These are phyloP conservation scores for Augochlorella aurata DNA, from an alignment of 2,888 invertebrate genomes.

Conservation along the genomic window DNA sequence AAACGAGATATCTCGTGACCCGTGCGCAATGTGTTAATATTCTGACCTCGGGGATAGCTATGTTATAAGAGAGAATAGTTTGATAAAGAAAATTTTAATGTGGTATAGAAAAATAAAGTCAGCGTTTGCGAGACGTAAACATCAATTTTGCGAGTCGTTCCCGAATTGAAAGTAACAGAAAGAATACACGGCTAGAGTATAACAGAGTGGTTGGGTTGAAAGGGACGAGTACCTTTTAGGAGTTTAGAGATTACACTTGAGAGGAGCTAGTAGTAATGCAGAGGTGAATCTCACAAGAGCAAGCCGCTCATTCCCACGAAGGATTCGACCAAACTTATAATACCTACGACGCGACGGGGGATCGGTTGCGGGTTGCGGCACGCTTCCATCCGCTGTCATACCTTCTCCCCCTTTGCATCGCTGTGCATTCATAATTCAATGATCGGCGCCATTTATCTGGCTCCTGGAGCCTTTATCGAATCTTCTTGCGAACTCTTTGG, in stretches of 20 bases:
- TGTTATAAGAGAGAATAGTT: too few relatives aligned
- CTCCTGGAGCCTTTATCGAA: background rate
- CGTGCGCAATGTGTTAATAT: too few relatives aligned
- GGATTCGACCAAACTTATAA: constrained; percentile 79
- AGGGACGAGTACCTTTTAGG: constrained; percentile 78
- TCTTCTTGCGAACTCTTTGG: background rate
- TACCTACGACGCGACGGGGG: constrained; percentile 69
- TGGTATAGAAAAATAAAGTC: too few relatives aligned
- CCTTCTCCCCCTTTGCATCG: constrained; percentile 28
- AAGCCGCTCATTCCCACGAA: constrained; percentile 79
- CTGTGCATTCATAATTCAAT: constrained; percentile 72
- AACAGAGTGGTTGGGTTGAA: constrained; percentile 65
- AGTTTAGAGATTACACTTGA: constrained; percentile 80
- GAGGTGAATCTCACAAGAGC: constrained; percentile 73
- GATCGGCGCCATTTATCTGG: constrained; percentile 57
- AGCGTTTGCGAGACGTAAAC: background rate
- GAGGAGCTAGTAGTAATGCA: constrained; percentile 72
- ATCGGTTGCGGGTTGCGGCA: constrained; percentile 75
- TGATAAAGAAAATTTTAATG: too few relatives aligned
- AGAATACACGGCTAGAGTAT: constrained; percentile 57
- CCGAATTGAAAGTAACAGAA: constrained; percentile 35
- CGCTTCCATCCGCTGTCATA: constrained; percentile 65
- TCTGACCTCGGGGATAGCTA: too few relatives aligned
- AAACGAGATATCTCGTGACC: too few relatives aligned
- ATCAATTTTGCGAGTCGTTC: constrained; percentile 20